A percentile compares a stretch with the other conserved stretches of the same genome.
Conservation (phyloP, 1,140 invertebrate genomes). For the Papilio dardanus region DNA sequence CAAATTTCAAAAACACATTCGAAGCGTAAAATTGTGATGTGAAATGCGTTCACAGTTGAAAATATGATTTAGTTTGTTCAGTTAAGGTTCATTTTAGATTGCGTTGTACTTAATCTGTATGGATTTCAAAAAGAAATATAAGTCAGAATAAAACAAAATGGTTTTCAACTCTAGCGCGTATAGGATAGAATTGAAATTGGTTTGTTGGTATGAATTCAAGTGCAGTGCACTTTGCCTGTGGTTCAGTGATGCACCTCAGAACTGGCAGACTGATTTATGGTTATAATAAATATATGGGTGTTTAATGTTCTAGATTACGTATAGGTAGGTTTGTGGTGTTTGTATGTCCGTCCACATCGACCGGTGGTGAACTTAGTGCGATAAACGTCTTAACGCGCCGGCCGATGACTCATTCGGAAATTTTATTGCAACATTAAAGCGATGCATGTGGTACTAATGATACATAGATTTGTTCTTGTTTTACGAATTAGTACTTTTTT, state of each 20-base stretch:
- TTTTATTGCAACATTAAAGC: slow-evolving; percentile 21
- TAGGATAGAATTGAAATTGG: slow-evolving; percentile 39
- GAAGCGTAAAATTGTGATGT: slow-evolving; percentile 50
- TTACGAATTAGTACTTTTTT: neutral
- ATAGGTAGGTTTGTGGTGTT: slow-evolving; percentile 17
- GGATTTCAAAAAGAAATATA: slow-evolving; percentile 39
- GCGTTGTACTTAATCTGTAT: slow-evolving; percentile 35
- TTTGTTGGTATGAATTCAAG: slow-evolving; percentile 40
- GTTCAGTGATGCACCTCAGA: slow-evolving; percentile 66
- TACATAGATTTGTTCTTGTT: neutral
- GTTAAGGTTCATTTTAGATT: slow-evolving; percentile 58
- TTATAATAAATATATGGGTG: slow-evolving; percentile 72
- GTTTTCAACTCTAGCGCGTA: slow-evolving; percentile 35
- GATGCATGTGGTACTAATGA: slow-evolving; percentile 5
- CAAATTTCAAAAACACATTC: slow-evolving; percentile 36
- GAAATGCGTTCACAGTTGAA: slow-evolving; percentile 46
- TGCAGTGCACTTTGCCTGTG: slow-evolving; percentile 68
- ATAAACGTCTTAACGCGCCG: slow-evolving; percentile 21
- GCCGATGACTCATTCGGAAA: slow-evolving; percentile 18
- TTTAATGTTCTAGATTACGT: slow-evolving; percentile 65
- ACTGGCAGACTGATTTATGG: slow-evolving; percentile 72
- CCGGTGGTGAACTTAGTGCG: slow-evolving; percentile 23
- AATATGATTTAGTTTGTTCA: slow-evolving; percentile 55
- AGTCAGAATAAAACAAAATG: neutral
- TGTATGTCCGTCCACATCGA: slow-evolving; percentile 17